Base-by-base conservation (phyloP, 2,888 invertebrate genomes). In the Philopedon plagiatum region DNA sequence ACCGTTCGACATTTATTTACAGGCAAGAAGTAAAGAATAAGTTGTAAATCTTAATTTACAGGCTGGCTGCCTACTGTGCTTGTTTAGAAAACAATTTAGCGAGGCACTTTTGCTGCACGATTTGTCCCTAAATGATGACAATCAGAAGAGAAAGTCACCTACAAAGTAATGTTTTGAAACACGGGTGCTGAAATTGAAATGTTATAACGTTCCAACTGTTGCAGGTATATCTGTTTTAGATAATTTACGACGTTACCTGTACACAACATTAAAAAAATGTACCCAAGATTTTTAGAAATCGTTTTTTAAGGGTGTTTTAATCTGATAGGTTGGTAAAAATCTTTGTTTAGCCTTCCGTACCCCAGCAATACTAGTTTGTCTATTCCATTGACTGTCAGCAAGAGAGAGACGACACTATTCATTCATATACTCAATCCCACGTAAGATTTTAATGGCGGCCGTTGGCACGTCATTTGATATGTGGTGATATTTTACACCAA, bases 1-100 rank as follows among this genome's bases (percentile, higher is more conserved):
- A 44, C 7, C 4, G 13, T 15, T 18, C 19, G 19, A 19, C 44
- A 44, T 44, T 44, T 26, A 56, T 66, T 65, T 46, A 15, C 29
- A 11, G 13, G 41, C 37, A 61, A 32, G 39, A n/a, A 57, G 63
- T 62, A 23, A 34, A 39, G 69, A 44, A 26, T 23, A 61, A 44
- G 46, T 32, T 57, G 46, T 57, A 63, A 63, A 63, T 62, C 49
- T 65, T 54, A 63, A 49, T 63, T 67, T 67, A 63, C 64, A 56
- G 32, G 37, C 54, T 46, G 32, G 37, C 54, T 46, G 18, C 67
- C 74, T 71, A 61, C 70, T 63, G 76, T 39, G 75, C 67, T 73
- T 77, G 77, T 76, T 77, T 77, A 57, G 71, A 54, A 76, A 76
- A 77, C 71, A 76, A 51, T 72, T 44, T 44, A 44, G 44, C 44